Evolutionary conservation across 2,888 invertebrate genomes (phyloP), one percentile per base, ranked within the genome.

Genomic region (Brachypalpus laphriformis): DNA sequence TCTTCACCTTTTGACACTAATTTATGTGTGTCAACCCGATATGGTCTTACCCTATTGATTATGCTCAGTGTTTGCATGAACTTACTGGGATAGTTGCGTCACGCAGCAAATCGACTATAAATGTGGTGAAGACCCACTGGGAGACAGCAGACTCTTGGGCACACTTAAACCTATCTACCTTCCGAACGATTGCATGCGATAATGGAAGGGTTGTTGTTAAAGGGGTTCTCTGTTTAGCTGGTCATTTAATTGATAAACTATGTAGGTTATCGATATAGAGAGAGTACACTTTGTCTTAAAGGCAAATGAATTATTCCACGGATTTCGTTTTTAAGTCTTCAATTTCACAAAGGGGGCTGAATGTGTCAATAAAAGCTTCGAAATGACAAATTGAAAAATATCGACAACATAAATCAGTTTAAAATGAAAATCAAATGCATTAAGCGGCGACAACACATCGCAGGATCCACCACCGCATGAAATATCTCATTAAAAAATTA

Each of bases 1-100:
- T 61, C 72, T 63, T 63, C 61, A 72, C 72, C 72, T 72, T 61
- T 63, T 61, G 72, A 72, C 72, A 72, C 72, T 72, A 72, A 72
- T 72, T 72, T 72, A 72, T 72, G 72, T 72, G 72, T 72, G 61
- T 51, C 72, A 72, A 51, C 61, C 14, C 61, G 72, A 72, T 63
- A 63, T 40, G 51, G 42, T 61, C 42, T 28, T 22, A 11, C 72
- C 51, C 34, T 54, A 72, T 72, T 72, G 61, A 72, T 72, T 61
- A 54, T 54, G 51, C 25, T 22, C 11, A 34, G 31, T 14, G 20
- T 47, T 22, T 31, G 20, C 18, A 37, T 57, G 40, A 71, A 49
- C 59, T 59, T 51, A 22, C 56, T 14, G 22, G 61, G 14, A 31
- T 54, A 42, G 61, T 61, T 63, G 31, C 22, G 61, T 72, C 61